These are phyloP conservation scores for Diarsia dahlii DNA, from an alignment of 2,888 invertebrate species.

Conservation along the genomic window DNA sequence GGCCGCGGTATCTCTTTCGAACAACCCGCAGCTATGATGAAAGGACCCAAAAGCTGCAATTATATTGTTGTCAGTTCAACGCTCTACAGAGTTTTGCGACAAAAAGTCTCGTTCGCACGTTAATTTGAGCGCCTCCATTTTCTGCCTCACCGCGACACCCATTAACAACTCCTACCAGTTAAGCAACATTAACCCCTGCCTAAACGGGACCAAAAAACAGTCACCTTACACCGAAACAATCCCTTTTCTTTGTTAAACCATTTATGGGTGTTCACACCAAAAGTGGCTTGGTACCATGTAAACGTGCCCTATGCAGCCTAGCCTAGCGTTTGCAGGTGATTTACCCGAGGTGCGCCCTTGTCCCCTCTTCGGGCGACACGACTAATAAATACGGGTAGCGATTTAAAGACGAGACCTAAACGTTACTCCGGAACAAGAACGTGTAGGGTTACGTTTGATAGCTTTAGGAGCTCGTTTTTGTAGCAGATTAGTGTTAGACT, in stretches of 20 bases:
- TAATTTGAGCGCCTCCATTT: not conserved
- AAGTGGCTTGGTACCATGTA: conserved; percentile 70
- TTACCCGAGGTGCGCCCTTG: conserved; percentile 71
- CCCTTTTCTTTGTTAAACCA: conserved; percentile 56
- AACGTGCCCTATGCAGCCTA: conserved; percentile 60
- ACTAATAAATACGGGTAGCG: conserved; percentile 71
- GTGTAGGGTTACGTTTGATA: conserved; percentile 72
- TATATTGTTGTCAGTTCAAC: not conserved
- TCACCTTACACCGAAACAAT: conserved; percentile 59
- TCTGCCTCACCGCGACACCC: conserved; percentile 8
- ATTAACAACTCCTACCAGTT: conserved; percentile 31
- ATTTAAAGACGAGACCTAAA: conserved; percentile 74
- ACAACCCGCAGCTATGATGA: no score
- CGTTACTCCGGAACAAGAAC: conserved; percentile 65
- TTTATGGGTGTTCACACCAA: conserved; percentile 65
- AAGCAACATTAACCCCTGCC: conserved; percentile 38
- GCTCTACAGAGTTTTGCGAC: not conserved
- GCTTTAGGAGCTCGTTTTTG: conserved; percentile 60
- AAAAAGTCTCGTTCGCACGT: not conserved
- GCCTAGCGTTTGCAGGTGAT: conserved; percentile 67
- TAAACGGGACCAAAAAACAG: conserved; percentile 41
- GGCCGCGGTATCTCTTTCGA: no score
- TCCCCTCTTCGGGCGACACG: conserved; percentile 64
- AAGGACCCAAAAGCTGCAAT: not conserved
- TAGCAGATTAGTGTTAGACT: conserved; percentile 45